Conservation (phyloP, 2,888 invertebrate genomes). For the Folsomia candida region DNA sequence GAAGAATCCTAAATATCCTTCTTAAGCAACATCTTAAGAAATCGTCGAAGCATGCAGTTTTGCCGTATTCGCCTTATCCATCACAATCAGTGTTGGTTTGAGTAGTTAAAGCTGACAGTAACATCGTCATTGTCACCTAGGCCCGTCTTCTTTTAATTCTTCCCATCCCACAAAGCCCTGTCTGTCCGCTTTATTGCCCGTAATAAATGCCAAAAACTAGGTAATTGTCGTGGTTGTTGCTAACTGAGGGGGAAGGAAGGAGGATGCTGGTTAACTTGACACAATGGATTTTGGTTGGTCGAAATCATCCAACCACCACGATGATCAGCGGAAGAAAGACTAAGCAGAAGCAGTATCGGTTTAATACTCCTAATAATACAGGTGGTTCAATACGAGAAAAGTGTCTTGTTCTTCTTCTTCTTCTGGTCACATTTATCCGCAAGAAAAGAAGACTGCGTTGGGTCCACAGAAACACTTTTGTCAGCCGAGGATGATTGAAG, state of each 20-base stretch:
- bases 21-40: neutral
- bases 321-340: too few species aligned
- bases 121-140: neutral
- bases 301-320: neutral
- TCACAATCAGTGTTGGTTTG: conserved; percentile 5
- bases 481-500: neutral
- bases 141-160: neutral
- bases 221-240: neutral
- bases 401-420: neutral
- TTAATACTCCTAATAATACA: neutral
- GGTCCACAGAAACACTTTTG: neutral
- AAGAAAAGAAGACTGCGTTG: neutral
- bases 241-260: neutral
- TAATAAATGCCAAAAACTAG: neutral
- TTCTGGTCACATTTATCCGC: neutral
- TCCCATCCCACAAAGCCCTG: neutral
- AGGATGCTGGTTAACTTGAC: too few species aligned
- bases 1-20: too few species aligned
- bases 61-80: neutral
- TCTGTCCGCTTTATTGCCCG: neutral
- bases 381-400: neutral
- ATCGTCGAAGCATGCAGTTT: neutral
- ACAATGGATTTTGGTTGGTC: neutral
- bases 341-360: neutral
- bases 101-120: neutral